These are phyloP conservation scores for Diplodus puntazzo DNA, from an alignment of 2,797 vertebrate species.

Conservation along the genomic window DNA sequence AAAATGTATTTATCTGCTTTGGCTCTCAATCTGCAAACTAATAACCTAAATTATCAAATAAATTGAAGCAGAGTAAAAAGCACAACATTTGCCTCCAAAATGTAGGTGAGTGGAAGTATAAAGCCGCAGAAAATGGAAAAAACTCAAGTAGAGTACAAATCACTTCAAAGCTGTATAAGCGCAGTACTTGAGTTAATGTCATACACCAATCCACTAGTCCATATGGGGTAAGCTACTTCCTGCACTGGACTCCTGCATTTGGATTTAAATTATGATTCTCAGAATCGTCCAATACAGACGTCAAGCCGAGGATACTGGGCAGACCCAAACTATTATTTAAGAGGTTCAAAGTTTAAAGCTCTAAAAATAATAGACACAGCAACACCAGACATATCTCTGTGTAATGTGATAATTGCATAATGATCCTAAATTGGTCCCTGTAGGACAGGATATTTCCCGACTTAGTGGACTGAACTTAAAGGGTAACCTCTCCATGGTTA, in stretches of 20 bases:
- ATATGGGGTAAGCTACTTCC: neutral
- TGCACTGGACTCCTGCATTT: neutral
- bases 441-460: neutral
- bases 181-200: neutral
- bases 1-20: no score
- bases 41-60: no score
- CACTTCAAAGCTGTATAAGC: no score
- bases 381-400: neutral
- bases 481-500: neutral
- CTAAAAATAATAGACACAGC: neutral
- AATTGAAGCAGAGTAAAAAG: no score
- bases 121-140: no score
- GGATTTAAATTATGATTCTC: neutral
- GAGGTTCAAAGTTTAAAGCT: neutral
- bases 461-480: constrained; percentile 7
- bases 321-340: neutral
- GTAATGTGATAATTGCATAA: constrained; percentile 13
- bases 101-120: no score
- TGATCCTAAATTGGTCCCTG: neutral
- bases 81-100: no score
- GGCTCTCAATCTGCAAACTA: no score
- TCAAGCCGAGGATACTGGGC: neutral
- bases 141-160: no score
- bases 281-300: neutral
- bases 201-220: neutral